phyloP scores from a whole-genome alignment of 2,888 invertebrate species.

The Thera obeliscata region DNA sequence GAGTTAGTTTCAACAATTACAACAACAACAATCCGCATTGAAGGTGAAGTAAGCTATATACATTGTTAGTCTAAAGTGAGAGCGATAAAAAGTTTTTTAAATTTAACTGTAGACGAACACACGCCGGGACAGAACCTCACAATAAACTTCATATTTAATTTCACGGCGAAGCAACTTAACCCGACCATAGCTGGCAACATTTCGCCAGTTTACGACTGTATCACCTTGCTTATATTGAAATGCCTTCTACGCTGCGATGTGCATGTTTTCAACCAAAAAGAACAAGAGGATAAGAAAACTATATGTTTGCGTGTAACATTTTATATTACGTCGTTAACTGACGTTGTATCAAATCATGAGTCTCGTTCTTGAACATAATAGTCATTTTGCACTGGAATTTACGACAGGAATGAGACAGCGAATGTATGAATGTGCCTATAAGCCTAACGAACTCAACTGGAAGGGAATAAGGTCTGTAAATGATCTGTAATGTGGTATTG shows the following conservation, averaged over 20 bases:
- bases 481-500: conserved; percentile 13
- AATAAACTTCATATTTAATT: conserved; percentile 49
- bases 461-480: conserved; percentile 11
- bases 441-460: conserved; percentile 7
- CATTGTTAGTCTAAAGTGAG: not conserved
- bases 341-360: not conserved
- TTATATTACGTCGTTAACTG: not conserved
- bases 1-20: not conserved
- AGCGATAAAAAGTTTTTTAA: not conserved
- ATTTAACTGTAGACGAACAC: conserved; percentile 1
- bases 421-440: conserved; percentile 22
- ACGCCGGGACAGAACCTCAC: conserved; percentile 25
- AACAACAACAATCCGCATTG: too few relatives aligned
- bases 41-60: not conserved
- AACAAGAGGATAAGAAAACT: conserved; percentile 36
- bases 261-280: conserved; percentile 21
- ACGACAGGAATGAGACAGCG: conserved; percentile 8
- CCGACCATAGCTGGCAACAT: conserved; percentile 47
- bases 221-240: conserved; percentile 53
- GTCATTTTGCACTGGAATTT: conserved; percentile 9
- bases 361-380: conserved; percentile 1
- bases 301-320: conserved; percentile 15
- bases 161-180: conserved; percentile 44
- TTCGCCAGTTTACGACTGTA: conserved; percentile 51
- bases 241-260: conserved; percentile 43